These are phyloP conservation scores for Spilarctia lutea DNA, from an alignment of 2,888 invertebrate genomes.

Conservation along the genomic window DNA sequence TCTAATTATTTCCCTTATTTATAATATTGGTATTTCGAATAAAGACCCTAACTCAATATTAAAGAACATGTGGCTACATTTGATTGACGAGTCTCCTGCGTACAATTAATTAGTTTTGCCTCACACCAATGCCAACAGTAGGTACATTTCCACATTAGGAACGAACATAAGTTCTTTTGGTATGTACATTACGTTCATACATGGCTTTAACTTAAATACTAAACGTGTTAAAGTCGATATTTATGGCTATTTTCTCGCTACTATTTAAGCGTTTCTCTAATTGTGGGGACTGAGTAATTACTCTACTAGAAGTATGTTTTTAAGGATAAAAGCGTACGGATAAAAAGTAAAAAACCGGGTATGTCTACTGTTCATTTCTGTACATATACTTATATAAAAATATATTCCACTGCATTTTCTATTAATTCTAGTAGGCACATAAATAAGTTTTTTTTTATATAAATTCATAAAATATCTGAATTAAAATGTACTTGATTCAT, in stretches of 20 bases:
- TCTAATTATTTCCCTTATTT: constrained; percentile 58
- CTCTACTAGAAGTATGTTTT: not conserved
- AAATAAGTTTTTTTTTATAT: too few species aligned
- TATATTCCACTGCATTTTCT: not conserved
- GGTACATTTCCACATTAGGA: constrained; percentile 26
- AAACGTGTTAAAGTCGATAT: not conserved
- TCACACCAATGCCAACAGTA: constrained; percentile 38
- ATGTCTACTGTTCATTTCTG: not conserved
- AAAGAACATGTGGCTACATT: constrained; percentile 71
- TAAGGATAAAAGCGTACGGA: not conserved
- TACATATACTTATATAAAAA: not conserved
- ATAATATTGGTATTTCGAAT: constrained; percentile 54
- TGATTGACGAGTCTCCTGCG: constrained; percentile 72
- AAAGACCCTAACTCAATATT: constrained; percentile 64
- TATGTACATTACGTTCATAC: not conserved
- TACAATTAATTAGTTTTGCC: constrained; percentile 58
- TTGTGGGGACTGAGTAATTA: not conserved
- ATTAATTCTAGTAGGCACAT: too few species aligned
- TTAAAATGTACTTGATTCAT: too few species aligned
- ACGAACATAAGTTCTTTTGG: not conserved
- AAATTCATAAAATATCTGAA: not conserved
- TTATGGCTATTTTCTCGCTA: not conserved
- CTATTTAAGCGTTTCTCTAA: constrained; percentile 8
- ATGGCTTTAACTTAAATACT: constrained; percentile 4
- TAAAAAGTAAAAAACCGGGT: not conserved